phyloP scores from a whole-genome alignment of 2,888 invertebrate genomes.

The Formica aserva region DNA sequence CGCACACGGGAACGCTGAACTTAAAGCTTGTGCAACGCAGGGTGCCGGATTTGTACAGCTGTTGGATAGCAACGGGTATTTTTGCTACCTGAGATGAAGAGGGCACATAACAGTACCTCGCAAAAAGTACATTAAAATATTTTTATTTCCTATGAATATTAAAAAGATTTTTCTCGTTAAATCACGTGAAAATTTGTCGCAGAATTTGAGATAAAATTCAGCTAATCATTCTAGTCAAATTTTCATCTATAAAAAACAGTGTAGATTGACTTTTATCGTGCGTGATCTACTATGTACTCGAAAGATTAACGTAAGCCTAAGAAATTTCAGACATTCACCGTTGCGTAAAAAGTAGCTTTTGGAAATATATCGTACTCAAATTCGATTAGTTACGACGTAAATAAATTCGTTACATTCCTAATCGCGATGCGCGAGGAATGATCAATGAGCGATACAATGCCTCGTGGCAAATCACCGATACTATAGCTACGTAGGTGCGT shows the following conservation, averaged over 20 bases:
- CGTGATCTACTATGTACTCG: too few relatives aligned
- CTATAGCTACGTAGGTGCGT: background rate
- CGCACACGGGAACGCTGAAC: background rate
- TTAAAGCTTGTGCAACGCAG: slow-evolving; percentile 15
- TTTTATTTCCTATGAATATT: slow-evolving; percentile 1
- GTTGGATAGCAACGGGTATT: slow-evolving; percentile 66
- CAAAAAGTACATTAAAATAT: slow-evolving; percentile 64
- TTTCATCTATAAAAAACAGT: background rate
- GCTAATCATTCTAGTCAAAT: background rate
- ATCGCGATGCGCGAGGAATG: slow-evolving; percentile 28
- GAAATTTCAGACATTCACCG: background rate
- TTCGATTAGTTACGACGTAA: background rate
- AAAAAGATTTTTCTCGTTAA: background rate
- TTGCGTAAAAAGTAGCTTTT: background rate
- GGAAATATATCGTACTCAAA: background rate
- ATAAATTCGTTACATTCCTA: slow-evolving; percentile 34
- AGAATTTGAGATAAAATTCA: background rate
- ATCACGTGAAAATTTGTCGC: background rate
- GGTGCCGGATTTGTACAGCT: slow-evolving; percentile 38
- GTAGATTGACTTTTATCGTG: background rate
- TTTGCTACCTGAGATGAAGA: slow-evolving; percentile 65
- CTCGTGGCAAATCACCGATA: background rate
- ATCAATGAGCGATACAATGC: slow-evolving; percentile 28
- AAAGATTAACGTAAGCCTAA: background rate
- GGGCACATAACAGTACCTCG: slow-evolving; percentile 12